Base-by-base conservation (phyloP, 2,797 vertebrate species). In the Platalea minor region DNA sequence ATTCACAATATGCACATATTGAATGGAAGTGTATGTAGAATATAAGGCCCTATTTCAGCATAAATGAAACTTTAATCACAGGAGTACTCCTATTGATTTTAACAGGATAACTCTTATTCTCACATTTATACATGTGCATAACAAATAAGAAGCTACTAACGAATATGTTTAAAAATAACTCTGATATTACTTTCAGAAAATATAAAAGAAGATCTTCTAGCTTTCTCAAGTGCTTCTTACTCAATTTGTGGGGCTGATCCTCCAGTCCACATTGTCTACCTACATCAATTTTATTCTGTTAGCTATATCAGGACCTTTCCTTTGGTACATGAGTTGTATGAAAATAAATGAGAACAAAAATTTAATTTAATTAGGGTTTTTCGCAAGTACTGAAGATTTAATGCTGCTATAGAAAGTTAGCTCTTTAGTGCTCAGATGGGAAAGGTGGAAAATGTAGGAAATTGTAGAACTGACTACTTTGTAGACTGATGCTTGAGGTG, bases 1-100 rank as follows among this genome's bases (percentile, higher is more conserved):
- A 96, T 95, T 95, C 95, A 96, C 85, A 94, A 95, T 93, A 96
- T 94, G 95, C 94, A 96, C 88, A 87, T 94, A 93, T 82, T 96
- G 95, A 96, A 95, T 96, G 56, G 63, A 91, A 89, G 29, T 72
- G 41, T 95, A 91, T 89, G 77, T 85, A 85, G 92, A 89, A 93
- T 54, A 48, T 82, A 92, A 87, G 86, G 24, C 56, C n/a, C 24
- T 82, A 80, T 91, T 95, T 91, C 90, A 87, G 85, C 74, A 92
- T 60, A 95, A 85, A 93, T 95, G 70, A 91, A 95, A 85, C 64
- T 95, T 96, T 94, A 93, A 95, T 95, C 88, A 88, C 82, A 85
- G 45, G 17, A 94, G 26, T 87, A 63, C 41, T 93, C 37, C 35
- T 88, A 70, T 86, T 81, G 39, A 93, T 90, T 96, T 94, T 93